Evolutionary conservation across 2,888 invertebrate genomes (phyloP).

Genomic region (Latrodectus hesperus): DNA sequence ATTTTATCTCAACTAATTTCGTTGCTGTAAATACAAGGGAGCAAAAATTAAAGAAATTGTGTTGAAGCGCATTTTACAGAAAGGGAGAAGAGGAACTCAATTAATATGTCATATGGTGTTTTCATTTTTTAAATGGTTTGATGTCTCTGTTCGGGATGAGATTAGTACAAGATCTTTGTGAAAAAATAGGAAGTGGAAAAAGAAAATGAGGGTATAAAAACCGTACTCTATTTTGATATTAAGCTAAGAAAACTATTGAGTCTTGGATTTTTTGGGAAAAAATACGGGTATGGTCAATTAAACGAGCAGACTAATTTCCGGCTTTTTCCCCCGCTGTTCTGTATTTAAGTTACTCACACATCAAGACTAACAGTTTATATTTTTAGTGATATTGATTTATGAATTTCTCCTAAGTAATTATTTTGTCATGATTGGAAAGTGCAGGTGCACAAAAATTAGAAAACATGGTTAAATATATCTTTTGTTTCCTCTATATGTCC

Average conservation of each 20-base stretch:
- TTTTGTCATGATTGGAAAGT: neutral
- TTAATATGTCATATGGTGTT: conserved; percentile 62
- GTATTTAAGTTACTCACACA: neutral
- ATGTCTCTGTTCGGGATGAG: conserved; percentile 27
- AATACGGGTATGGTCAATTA: conserved; percentile 37
- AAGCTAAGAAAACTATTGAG: conserved; percentile 24
- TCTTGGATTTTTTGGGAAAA: conserved; percentile 17
- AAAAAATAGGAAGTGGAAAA: neutral
- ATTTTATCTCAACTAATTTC: conserved; percentile 59
- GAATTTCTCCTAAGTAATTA: neutral
- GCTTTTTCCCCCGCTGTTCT: conserved; percentile 5
- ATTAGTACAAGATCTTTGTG: conserved; percentile 32
- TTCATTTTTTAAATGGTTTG: conserved; percentile 41
- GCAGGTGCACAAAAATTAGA: neutral
- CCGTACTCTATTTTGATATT: conserved; percentile 3
- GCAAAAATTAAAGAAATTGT: conserved; percentile 43
- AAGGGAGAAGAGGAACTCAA: conserved; percentile 22
- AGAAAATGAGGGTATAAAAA: conserved; percentile 25
- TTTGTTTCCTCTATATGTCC: neutral
- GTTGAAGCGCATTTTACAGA: conserved; percentile 30
- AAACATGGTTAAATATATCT: neutral
- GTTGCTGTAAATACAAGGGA: conserved; percentile 28
- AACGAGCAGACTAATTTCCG: conserved; percentile 33
- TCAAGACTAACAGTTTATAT: neutral
- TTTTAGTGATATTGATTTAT: neutral